Conservation (phyloP, 2,797 vertebrate genomes). For the Anas flavirostris region DNA sequence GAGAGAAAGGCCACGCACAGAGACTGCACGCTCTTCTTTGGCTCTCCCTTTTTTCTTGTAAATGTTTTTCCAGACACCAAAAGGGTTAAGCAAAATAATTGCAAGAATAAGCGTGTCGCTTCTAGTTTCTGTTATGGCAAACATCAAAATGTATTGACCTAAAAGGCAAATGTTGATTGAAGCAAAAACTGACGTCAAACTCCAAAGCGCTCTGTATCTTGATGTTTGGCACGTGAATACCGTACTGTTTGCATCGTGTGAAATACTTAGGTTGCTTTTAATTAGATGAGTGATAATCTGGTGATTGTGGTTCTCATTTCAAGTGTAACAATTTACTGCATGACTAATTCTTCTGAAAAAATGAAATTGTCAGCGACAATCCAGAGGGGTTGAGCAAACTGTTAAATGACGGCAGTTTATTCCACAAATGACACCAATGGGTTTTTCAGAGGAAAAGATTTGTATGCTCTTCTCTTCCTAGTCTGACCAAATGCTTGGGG, state of each 20-base stretch:
- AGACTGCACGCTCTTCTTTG: not conserved
- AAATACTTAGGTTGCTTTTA: conserved; percentile 24
- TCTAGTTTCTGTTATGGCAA: conserved; percentile 56
- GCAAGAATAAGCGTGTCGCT: not conserved
- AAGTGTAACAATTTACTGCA: not conserved
- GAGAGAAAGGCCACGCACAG: not conserved
- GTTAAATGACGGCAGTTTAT: not conserved
- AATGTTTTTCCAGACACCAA: not conserved
- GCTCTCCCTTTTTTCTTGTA: not conserved
- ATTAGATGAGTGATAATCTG: conserved; percentile 28
- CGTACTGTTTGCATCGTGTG: not conserved
- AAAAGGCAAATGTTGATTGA: conserved; percentile 62
- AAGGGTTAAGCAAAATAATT: conserved; percentile 43
- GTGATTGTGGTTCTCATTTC: conserved; percentile 15
- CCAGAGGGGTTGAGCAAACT: not conserved
- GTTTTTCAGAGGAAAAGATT: not conserved
- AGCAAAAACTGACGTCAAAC: conserved; percentile 56
- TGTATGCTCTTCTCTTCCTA: not conserved
- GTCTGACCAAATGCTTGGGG: not conserved
- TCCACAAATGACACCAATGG: not conserved
- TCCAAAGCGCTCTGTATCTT: conserved; percentile 14
- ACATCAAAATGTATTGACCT: conserved; percentile 41
- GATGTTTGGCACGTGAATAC: conserved; percentile 10
- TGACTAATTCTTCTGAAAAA: conserved; percentile 26
- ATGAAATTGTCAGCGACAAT: not conserved